A percentile compares a stretch with the other conserved stretches of the same genome.
Evolutionary conservation across 2,888 invertebrate species (phyloP).

Genomic region (Polymixis flavicincta): DNA sequence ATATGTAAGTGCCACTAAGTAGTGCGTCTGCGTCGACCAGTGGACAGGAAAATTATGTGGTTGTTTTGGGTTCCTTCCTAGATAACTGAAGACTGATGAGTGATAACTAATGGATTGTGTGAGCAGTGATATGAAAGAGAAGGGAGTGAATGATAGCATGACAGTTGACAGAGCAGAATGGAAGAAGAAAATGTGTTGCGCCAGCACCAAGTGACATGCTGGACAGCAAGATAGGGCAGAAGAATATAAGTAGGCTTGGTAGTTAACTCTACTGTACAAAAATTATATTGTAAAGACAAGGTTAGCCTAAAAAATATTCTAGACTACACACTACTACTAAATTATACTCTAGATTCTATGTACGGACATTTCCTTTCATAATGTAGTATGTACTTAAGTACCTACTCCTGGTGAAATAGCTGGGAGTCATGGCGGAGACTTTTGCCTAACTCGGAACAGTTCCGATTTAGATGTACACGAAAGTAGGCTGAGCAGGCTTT

Average conservation of each 20-base stretch:
- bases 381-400: no score
- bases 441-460: not conserved
- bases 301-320: not conserved
- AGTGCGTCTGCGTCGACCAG: slow-evolving; percentile 63
- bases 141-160: no score
- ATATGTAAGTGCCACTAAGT: slow-evolving; percentile 66
- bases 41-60: slow-evolving; percentile 71
- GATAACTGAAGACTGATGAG: not conserved
- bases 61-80: slow-evolving; percentile 51
- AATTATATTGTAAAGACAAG: not conserved
- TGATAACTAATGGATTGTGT: no score
- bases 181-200: no score
- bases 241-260: no score
- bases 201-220: no score
- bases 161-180: no score
- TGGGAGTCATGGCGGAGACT: no score
- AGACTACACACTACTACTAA: not conserved
- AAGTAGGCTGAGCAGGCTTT: no score
- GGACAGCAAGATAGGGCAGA: no score
- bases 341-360: not conserved
- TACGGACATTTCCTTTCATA: not conserved
- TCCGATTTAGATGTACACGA: no score
- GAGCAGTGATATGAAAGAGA: no score
- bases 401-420: not conserved
- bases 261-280: not conserved